Percentiles rank a stretch among this genome's conserved stretches.
Conservation (phyloP, 2,113 vertebrate genomes). For the Sturnira hondurensis region DNA sequence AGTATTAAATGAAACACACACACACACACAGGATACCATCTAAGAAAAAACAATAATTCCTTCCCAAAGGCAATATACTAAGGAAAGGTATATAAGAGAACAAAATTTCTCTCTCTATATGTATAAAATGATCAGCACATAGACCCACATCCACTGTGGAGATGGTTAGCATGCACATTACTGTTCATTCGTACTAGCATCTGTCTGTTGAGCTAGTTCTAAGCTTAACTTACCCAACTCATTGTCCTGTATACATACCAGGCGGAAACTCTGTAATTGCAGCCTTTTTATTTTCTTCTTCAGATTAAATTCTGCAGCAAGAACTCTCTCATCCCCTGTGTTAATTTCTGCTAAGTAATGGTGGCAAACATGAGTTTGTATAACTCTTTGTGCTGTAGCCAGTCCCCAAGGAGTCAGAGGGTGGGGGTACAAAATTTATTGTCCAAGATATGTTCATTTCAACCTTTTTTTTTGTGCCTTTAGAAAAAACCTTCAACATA, state of each 20-base stretch:
- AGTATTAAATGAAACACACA: neutral
- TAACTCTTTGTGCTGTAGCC: neutral
- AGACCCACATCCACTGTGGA: neutral
- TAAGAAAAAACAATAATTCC: neutral
- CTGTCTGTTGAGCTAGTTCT: neutral
- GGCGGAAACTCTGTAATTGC: neutral
- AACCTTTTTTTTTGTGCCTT: neutral
- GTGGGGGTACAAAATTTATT: neutral
- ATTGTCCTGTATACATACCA: neutral
- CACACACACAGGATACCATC: neutral
- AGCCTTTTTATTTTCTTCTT: neutral
- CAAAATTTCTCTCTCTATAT: neutral
- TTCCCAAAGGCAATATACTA: neutral
- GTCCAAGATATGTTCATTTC: neutral
- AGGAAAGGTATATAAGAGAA: neutral
- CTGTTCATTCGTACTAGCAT: neutral
- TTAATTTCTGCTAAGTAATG: conserved; percentile 5
- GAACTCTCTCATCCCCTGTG: neutral
- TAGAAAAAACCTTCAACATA: neutral
- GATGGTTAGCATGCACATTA: neutral
- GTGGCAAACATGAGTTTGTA: neutral
- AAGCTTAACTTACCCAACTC: neutral
- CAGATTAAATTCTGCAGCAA: neutral
- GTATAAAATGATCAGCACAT: neutral
- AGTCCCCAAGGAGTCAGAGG: neutral